Conservation (phyloP, 2,888 invertebrate species). For the Coecobrya sp. region DNA sequence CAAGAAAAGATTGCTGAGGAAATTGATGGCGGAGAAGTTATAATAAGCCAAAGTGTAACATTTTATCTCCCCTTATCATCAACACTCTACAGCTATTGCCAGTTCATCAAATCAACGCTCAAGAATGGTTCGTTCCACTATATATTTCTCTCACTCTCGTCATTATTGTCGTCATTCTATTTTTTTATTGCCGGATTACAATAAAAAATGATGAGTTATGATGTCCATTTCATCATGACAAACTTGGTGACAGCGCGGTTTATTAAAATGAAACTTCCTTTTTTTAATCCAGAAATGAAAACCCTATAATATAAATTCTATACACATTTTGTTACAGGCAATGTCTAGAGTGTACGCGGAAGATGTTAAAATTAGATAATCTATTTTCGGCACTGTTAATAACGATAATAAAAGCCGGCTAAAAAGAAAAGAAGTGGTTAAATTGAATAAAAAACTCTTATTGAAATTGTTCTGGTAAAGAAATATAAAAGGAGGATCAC, state of each 20-base stretch:
- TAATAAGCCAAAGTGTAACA: slow-evolving; percentile 54
- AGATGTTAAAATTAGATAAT: slow-evolving; percentile 62
- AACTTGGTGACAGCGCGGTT: slow-evolving; percentile 71
- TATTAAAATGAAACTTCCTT: slow-evolving; percentile 64
- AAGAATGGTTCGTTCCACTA: neutral
- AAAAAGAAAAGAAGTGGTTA: slow-evolving; percentile 14
- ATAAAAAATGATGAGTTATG: slow-evolving; percentile 36
- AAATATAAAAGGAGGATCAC: neutral
- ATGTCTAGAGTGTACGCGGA: neutral
- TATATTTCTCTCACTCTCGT: slow-evolving; percentile 23
- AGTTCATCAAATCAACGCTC: slow-evolving; percentile 14
- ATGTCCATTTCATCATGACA: slow-evolving; percentile 41
- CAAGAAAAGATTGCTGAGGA: slow-evolving; percentile 51
- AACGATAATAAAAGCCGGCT: slow-evolving; percentile 44
- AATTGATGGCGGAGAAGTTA: slow-evolving; percentile 53
- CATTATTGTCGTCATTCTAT: slow-evolving; percentile 34
- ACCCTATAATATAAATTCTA: neutral
- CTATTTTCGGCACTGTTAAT: slow-evolving; percentile 66
- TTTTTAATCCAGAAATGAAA: slow-evolving; percentile 45
- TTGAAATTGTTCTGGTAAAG: slow-evolving; percentile 33
- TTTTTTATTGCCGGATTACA: neutral
- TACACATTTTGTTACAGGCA: neutral
- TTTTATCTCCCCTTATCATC: slow-evolving; percentile 53
- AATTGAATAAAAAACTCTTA: slow-evolving; percentile 58
- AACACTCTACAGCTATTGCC: slow-evolving; percentile 24